Percentiles rank a stretch among this genome's conserved stretches.
These are phyloP conservation scores for Pristionchus entomophagus DNA, from an alignment of 2,888 invertebrate species.

Conservation along the genomic window DNA sequence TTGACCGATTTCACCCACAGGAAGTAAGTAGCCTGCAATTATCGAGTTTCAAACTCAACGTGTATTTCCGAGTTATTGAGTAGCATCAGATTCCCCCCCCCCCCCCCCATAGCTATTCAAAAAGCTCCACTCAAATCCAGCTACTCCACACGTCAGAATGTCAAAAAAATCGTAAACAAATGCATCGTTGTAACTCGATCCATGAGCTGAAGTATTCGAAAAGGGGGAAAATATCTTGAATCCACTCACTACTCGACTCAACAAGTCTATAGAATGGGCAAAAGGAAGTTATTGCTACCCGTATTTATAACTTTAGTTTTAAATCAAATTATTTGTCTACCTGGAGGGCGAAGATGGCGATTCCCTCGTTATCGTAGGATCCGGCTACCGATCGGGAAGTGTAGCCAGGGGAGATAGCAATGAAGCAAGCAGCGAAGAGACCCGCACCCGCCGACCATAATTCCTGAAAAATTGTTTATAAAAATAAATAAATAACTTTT, in stretches of 20 bases:
- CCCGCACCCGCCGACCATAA: conserved; percentile 97
- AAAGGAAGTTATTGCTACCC: too few relatives aligned
- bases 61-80: too few relatives aligned
- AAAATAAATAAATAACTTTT: background rate
- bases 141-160: too few relatives aligned
- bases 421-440: conserved; percentile 97
- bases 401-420: conserved; percentile 97
- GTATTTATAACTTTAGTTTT: background rate
- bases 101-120: too few relatives aligned
- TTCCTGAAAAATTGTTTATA: conserved; percentile 79
- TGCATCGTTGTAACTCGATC: background rate
- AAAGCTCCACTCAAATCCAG: too few relatives aligned
- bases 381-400: conserved; percentile 99
- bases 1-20: conserved; percentile 98
- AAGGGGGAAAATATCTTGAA: background rate
- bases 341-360: conserved; percentile 97
- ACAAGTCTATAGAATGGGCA: too few relatives aligned
- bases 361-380: conserved; percentile 99
- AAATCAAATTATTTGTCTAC: conserved; percentile 41
- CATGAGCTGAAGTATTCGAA: background rate
- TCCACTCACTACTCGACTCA: background rate
- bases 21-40: conserved; percentile 90
- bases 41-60: background rate
- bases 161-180: too few relatives aligned
- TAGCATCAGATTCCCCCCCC: too few relatives aligned